Evolutionary conservation across 2,797 vertebrate species (phyloP).

Genomic region (Thunnus albacares): DNA sequence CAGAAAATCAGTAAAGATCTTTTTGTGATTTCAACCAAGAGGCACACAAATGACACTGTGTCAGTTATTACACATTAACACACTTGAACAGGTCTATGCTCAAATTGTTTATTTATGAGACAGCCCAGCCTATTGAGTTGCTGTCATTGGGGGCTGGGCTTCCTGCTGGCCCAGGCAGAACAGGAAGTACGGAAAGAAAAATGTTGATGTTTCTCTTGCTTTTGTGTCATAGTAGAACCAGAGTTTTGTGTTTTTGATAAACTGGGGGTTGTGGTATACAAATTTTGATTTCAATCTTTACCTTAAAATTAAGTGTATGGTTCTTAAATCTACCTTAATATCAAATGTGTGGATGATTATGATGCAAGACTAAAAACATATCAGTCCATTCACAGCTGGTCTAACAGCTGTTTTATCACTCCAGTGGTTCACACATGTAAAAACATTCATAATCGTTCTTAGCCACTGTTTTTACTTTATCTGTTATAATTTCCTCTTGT

Average conservation of each 20-base stretch:
- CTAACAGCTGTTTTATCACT: background rate
- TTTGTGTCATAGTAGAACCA: background rate
- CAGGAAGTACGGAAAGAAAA: background rate
- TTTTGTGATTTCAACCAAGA: background rate
- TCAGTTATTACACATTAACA: background rate
- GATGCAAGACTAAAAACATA: background rate
- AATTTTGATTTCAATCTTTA: background rate
- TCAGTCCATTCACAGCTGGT: background rate
- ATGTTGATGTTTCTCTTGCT: background rate
- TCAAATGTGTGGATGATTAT: background rate
- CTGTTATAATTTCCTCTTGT: background rate
- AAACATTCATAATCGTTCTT: conserved; percentile 40
- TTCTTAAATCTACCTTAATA: background rate
- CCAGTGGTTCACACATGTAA: conserved; percentile 40
- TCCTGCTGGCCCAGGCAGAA: background rate
- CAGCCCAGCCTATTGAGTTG: background rate
- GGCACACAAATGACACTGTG: background rate
- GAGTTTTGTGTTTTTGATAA: conserved; percentile 3
- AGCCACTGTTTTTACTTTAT: conserved; percentile 6
- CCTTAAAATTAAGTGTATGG: background rate
- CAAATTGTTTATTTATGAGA: background rate
- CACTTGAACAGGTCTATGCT: background rate
- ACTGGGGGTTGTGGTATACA: background rate
- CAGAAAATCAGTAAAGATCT: background rate
- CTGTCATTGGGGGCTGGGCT: background rate